Conservation (phyloP, 1,140 invertebrate species). For the Pseudomyrmex concolor region DNA sequence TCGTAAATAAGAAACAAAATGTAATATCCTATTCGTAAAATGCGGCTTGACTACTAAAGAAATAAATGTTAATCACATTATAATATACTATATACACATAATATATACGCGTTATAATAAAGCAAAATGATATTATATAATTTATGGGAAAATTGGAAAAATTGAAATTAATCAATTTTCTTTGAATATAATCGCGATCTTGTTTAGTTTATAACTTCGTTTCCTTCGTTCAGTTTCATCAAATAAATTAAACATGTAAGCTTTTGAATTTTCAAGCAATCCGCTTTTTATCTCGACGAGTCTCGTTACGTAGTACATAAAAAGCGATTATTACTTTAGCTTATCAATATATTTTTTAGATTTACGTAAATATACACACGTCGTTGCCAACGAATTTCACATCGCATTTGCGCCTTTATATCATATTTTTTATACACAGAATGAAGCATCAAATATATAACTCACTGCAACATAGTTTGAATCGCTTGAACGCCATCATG, state of each 20-base stretch:
- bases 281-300: conserved; percentile 7
- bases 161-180: conserved; percentile 19
- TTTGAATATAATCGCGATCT: background rate
- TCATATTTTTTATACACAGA: conserved; percentile 67
- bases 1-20: background rate
- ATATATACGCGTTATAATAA: too few species aligned
- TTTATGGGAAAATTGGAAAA: background rate
- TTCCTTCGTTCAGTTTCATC: background rate
- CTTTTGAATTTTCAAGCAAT: conserved; percentile 8
- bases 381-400: conserved; percentile 72
- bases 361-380: conserved; percentile 74
- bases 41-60: too few species aligned
- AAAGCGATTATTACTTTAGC: conserved; percentile 73
- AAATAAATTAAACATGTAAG: conserved; percentile 33
- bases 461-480: conserved; percentile 54
- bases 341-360: conserved; percentile 65
- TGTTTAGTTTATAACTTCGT: background rate
- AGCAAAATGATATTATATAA: background rate
- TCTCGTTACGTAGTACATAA: conserved; percentile 73
- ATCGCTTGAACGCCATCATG: conserved; percentile 49
- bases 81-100: too few species aligned
- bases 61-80: too few species aligned
- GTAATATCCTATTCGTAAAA: background rate
- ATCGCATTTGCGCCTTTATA: conserved; percentile 33
- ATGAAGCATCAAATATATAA: conserved; percentile 63